Conservation (phyloP, 2,113 vertebrate genomes). For the Tenrec ecaudatus region DNA sequence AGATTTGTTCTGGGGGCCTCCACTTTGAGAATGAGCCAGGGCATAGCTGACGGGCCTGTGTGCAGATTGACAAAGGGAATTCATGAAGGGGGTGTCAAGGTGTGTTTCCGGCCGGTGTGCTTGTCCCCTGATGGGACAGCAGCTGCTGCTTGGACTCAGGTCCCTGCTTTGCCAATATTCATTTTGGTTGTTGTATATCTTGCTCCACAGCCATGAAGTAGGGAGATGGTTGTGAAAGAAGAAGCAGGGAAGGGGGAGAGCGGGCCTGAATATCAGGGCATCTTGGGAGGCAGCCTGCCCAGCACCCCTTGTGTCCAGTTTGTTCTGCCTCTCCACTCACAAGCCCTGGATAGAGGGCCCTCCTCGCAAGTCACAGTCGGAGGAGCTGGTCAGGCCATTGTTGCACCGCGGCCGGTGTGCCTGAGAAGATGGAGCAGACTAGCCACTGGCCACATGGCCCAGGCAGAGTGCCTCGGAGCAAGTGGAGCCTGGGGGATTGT, state of each 20-base stretch:
- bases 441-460: neutral
- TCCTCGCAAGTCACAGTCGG: neutral
- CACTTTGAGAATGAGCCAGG: neutral
- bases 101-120: neutral
- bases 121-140: neutral
- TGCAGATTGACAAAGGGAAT: neutral
- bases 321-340: neutral
- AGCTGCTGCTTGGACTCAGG: constrained; percentile 17
- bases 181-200: constrained; percentile 49
- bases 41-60: neutral
- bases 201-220: neutral
- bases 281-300: neutral
- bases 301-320: neutral
- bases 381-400: neutral
- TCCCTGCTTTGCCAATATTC: neutral
- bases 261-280: too few relatives aligned
- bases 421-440: neutral
- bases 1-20: neutral
- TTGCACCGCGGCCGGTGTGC: neutral
- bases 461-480: neutral
- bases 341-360: neutral
- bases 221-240: constrained; percentile 37
- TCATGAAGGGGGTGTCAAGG: neutral
- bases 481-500: neutral
- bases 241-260: constrained; percentile 17